Percentiles rank a stretch among this genome's conserved stretches.
Conservation (phyloP, 2,888 invertebrate species). For the Macropis europaea region DNA sequence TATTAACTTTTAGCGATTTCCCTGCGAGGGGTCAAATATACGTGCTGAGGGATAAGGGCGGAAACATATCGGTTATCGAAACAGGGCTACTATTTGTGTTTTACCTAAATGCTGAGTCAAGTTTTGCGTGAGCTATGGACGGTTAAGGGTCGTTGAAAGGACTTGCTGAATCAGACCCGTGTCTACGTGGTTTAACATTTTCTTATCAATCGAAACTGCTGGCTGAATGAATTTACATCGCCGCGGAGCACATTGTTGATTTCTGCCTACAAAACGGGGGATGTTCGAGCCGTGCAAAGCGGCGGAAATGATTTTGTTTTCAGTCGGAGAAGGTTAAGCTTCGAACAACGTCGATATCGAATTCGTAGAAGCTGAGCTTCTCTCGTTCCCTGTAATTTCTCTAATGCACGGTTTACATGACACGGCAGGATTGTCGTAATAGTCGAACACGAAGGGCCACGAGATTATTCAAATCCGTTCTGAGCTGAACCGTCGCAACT, state of each 20-base stretch:
- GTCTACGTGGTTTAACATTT: slow-evolving; percentile 24
- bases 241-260: neutral
- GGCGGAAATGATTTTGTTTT: slow-evolving; percentile 3
- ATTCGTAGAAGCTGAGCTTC: slow-evolving; percentile 12
- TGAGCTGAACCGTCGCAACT: slow-evolving; percentile 26
- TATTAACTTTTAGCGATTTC: neutral
- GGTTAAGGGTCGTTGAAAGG: slow-evolving; percentile 40
- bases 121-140: slow-evolving; percentile 34
- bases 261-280: neutral
- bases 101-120: slow-evolving; percentile 45
- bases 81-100: slow-evolving; percentile 43
- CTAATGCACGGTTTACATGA: slow-evolving; percentile 40
- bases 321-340: neutral
- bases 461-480: slow-evolving; percentile 46
- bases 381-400: slow-evolving; percentile 28
- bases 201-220: slow-evolving; percentile 40
- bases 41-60: slow-evolving; percentile 8
- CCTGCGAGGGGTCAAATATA: slow-evolving; percentile 4
- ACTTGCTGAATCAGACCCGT: slow-evolving; percentile 30
- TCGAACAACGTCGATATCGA: neutral
- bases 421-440: slow-evolving; percentile 31
- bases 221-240: slow-evolving; percentile 40
- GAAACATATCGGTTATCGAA: slow-evolving; percentile 36
- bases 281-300: neutral
- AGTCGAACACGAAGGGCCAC: slow-evolving; percentile 28